Evolutionary conservation across 1,140 invertebrate species (phyloP), one percentile per base, ranked within the genome.

Genomic region (Monomorium pharaonis): DNA sequence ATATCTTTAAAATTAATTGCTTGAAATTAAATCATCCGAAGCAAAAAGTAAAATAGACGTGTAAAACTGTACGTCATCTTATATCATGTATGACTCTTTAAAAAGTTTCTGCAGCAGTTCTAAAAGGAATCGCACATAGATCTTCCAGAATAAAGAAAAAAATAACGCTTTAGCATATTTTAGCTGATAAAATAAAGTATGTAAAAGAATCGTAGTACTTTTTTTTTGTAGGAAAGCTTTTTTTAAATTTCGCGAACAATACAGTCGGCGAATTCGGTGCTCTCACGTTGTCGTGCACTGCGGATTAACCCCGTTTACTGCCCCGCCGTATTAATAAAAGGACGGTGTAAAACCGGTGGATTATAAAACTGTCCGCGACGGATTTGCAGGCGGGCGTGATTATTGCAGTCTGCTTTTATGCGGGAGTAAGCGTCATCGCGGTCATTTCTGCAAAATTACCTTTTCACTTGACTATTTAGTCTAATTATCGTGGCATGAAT

Each of bases 281-380:
- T 80, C 69, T 67, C 9, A n/a, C 60, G 18, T 37, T 62, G 54
- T 51, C 76, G 63, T 63, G 10, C 30, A 30, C 4, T 21, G 33
- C 42, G 27, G 54, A 72, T 83, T 83, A 83, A 83, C 49, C 78
- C 9, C 42, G 51, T 74, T 67, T 83, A 72, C 78, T 60, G 24
- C 18, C 21, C 2, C 27, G 30, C 24, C 49, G 65, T 81, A 83
- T 83, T 83, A 74, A 74, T 74, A 60, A 83, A 83, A 27, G 18
- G 67, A 83, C 24, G 65, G 24, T 74, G 24, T 83, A 83, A 83
- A 83, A 83, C 51, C 37, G 27, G 47, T 18, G 78, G 78, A 83
- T 83, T 83, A 83, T 83, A 60, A 83, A 83, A 72, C 78, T 83
- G 78, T 74, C 67, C 78, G 51, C 78, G 51, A 58, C 78, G 67